Conservation (phyloP, 2,888 invertebrate genomes). For the Cylloceria caligata region DNA sequence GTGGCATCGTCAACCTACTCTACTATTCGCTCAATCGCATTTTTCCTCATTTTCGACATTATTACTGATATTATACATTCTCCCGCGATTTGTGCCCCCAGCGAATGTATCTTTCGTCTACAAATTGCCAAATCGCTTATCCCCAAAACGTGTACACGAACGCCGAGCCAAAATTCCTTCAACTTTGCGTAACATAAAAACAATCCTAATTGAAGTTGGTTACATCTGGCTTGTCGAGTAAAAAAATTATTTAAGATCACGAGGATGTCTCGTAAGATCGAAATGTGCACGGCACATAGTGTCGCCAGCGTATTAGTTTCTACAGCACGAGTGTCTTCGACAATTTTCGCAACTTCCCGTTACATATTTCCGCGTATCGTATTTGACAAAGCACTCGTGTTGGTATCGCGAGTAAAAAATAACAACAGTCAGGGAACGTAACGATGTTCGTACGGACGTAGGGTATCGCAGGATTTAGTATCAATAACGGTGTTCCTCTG, state of each 20-base stretch:
- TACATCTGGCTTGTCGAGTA: background rate
- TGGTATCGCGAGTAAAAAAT: slow-evolving; percentile 26
- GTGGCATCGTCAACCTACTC: slow-evolving; percentile 70
- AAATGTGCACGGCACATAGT: slow-evolving; percentile 58
- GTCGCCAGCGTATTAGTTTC: background rate
- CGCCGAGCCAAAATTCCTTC: background rate
- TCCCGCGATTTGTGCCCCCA: slow-evolving; percentile 71
- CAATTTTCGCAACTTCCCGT: background rate
- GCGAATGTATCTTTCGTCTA: slow-evolving; percentile 55
- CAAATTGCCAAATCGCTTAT: slow-evolving; percentile 10
- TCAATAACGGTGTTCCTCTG: slow-evolving; percentile 25
- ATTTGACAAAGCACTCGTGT: background rate
- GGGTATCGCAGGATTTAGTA: slow-evolving; percentile 6
- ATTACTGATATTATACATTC: slow-evolving; percentile 56
- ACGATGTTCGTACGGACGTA: slow-evolving; percentile 3
- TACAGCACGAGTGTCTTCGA: background rate
- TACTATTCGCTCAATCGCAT: slow-evolving; percentile 65
- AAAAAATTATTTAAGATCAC: slow-evolving; percentile 1
- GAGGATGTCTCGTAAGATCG: slow-evolving; percentile 12
- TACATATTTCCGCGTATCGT: background rate
- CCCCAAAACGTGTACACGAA: background rate
- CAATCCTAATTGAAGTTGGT: slow-evolving; percentile 1
- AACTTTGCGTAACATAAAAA: background rate
- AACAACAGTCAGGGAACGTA: slow-evolving; percentile 41
- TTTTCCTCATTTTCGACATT: slow-evolving; percentile 57